Percentiles rank a stretch among this genome's conserved stretches.
These are phyloP conservation scores for Diaprepes abbreviatus DNA, from an alignment of 2,888 invertebrate species.

Conservation along the genomic window DNA sequence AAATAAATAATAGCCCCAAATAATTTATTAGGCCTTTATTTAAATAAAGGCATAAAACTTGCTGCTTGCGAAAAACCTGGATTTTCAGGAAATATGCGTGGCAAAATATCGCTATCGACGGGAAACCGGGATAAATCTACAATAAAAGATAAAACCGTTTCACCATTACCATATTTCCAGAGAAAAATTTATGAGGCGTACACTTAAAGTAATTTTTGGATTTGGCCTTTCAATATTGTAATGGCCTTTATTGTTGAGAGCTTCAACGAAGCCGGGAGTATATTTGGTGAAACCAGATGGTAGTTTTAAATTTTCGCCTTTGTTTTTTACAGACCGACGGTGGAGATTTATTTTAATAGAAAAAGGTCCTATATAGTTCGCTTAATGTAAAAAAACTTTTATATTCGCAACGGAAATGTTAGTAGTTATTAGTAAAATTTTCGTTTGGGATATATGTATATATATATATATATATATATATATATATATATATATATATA, in stretches of 20 bases:
- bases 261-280: neutral
- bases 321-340: too few species aligned
- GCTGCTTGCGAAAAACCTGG: conserved; percentile 17
- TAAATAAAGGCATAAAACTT: conserved; percentile 37
- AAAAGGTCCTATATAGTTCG: too few species aligned
- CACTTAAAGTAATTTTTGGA: conserved; percentile 20
- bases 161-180: conserved; percentile 28
- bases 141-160: conserved; percentile 31
- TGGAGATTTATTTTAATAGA: too few species aligned
- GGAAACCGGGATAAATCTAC: conserved; percentile 11
- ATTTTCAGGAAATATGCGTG: conserved; percentile 15
- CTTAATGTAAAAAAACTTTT: too few species aligned
- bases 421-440: too few species aligned
- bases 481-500: too few species aligned
- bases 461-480: too few species aligned
- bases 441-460: too few species aligned
- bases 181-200: conserved; percentile 17
- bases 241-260: neutral
- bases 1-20: conserved; percentile 31
- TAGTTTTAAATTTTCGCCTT: too few species aligned
- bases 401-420: too few species aligned
- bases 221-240: conserved; percentile 26
- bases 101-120: conserved; percentile 22
- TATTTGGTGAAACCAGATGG: too few species aligned
- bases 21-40: conserved; percentile 41